Base-by-base conservation (phyloP, 2,797 vertebrate species). In the Enteromius anoplus region DNA sequence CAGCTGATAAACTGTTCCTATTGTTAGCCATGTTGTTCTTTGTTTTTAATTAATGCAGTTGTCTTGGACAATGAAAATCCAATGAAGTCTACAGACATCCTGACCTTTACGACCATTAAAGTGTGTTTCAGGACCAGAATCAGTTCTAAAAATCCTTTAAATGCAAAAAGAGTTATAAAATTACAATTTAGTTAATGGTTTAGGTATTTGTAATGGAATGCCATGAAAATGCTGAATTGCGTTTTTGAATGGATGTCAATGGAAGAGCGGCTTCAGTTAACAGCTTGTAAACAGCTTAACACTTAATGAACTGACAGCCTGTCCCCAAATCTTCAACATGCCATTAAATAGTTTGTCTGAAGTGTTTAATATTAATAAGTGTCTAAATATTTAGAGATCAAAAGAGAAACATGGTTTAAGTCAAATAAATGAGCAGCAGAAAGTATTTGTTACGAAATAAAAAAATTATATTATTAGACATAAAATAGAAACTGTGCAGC, bases 241-340 rank as follows among this genome's bases (percentile, higher is more conserved):
- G 21, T 40, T 37, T 55, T 53, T 75, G 29, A 55, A 75, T 76
- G 34, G 53, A 60, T 42, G 32, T 55, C 53, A 37, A 15, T 75
- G 72, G 32, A 58, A 42, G 73, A 51, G 45, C 2, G 12, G 34
- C 21, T 58, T 75, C 51, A 58, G 73, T 60, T 32, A 49, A 78
- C 75, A n/a, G 42, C 75, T 64, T 45, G 37, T 42, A 42, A 42
- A 60, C 75, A 60, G 58, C 60, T 78, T 49, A 78, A 4, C 60
- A 32, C 75, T 49, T 49, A 78, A 78, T 49, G 26, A 78, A 49
- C 14, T 21, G 60, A 78, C 58, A 32, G 26, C 19, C 42, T 47
- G 40, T 32, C 40, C 3, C 1, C 9, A 65, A 65, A 78, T 64
- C 75, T 78, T 17, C 75, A 32, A 8, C 19, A 26, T 49, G 21